A percentile compares a stretch with the other conserved stretches of the same genome.
Evolutionary conservation across 2,797 vertebrate genomes (phyloP).

Genomic region (Atherinosoma microstoma): DNA sequence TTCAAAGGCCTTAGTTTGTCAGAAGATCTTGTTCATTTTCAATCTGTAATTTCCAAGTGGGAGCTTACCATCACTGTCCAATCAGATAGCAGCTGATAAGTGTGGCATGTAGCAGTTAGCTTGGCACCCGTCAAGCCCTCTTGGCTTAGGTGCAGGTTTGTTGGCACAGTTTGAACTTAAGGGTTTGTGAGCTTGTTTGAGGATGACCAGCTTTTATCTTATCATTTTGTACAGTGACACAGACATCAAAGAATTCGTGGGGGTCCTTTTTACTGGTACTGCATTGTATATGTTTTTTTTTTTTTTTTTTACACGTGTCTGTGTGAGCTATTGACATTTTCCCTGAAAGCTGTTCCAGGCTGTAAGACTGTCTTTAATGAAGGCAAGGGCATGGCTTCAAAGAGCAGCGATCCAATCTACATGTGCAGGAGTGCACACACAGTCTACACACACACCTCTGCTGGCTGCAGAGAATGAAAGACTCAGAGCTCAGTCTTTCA

Average conservation of each 20-base stretch:
- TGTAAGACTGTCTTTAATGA: constrained; percentile 89
- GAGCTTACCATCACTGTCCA: constrained; percentile 53
- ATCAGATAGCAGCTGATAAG: constrained; percentile 75
- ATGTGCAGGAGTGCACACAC: constrained; percentile 55
- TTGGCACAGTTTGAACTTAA: constrained; percentile 40
- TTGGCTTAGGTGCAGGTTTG: constrained; percentile 46
- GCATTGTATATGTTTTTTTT: constrained; percentile 21
- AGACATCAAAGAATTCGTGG: constrained; percentile 77
- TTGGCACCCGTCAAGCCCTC: constrained; percentile 49
- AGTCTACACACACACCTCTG: constrained; percentile 30
- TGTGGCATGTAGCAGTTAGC: constrained; percentile 71
- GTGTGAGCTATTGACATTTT: constrained; percentile 83
- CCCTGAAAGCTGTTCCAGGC: constrained; percentile 82
- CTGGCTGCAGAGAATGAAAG: constrained; percentile 46
- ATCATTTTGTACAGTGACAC: constrained; percentile 78
- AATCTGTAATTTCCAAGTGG: constrained; percentile 61
- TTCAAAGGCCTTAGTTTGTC: constrained; percentile 56
- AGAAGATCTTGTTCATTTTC: constrained; percentile 54
- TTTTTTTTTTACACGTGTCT: constrained; percentile 38
- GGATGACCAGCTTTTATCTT: constrained; percentile 75
- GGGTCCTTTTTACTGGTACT: constrained; percentile 77
- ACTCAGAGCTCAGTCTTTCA: constrained; percentile 77
- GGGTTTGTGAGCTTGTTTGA: constrained; percentile 22
- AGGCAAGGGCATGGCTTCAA: constrained; percentile 88
- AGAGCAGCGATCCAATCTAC: constrained; percentile 78